A percentile compares a stretch with the other conserved stretches of the same genome.
phyloP scores from a whole-genome alignment of 2,797 vertebrate species.

The Spheniscus humboldti region DNA sequence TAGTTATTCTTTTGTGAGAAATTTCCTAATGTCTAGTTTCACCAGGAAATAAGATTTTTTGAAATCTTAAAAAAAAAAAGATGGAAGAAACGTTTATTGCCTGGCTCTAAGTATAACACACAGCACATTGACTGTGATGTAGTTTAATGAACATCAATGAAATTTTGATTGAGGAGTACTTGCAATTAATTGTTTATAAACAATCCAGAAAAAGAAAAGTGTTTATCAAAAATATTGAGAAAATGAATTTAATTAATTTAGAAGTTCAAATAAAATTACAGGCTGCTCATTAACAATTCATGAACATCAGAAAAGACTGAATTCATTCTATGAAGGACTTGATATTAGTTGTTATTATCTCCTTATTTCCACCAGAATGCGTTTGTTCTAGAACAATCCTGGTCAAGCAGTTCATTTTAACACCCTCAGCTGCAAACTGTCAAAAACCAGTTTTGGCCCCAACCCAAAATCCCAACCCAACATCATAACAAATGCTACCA shows the following conservation, averaged over 20 bases:
- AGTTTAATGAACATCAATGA: neutral
- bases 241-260: slow-evolving; percentile 37
- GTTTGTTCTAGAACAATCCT: slow-evolving; percentile 21
- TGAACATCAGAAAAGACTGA: neutral
- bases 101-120: neutral
- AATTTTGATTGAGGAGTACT: slow-evolving; percentile 14
- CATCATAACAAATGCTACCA: neutral
- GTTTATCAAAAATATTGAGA: slow-evolving; percentile 41
- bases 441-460: slow-evolving; percentile 2
- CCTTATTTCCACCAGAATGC: neutral
- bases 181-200: slow-evolving; percentile 53
- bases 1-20: neutral
- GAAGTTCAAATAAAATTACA: slow-evolving; percentile 34
- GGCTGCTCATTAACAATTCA: slow-evolving; percentile 40
- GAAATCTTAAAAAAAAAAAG: neutral
- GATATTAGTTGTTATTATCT: slow-evolving; percentile 37
- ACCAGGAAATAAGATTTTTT: neutral
- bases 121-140: neutral
- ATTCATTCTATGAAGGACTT: slow-evolving; percentile 12
- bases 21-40: neutral
- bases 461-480: slow-evolving; percentile 14
- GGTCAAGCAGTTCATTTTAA: slow-evolving; percentile 40
- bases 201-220: neutral
- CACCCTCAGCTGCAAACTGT: slow-evolving; percentile 37
- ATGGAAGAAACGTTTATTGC: neutral